phyloP scores from a whole-genome alignment of 1,140 invertebrate species.

The Yoshiicerus persimilis region DNA sequence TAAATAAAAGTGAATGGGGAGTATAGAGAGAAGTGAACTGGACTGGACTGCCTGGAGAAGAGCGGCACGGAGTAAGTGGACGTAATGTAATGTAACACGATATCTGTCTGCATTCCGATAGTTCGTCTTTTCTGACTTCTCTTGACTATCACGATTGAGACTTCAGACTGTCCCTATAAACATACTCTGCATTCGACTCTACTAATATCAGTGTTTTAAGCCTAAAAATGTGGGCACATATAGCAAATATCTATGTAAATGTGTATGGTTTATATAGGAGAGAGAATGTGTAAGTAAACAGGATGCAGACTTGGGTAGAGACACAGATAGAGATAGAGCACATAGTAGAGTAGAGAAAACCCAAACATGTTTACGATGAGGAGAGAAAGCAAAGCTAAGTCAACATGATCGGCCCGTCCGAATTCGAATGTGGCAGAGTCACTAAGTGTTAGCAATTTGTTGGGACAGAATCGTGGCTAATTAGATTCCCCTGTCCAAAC shows the following conservation, averaged over 20 bases:
- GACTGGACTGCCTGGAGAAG: not conserved
- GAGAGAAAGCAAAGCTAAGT: conserved; percentile 15
- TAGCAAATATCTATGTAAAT: not conserved
- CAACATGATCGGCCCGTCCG: conserved; percentile 17
- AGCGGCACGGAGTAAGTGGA: not conserved
- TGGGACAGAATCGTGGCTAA: conserved; percentile 38
- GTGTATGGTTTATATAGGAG: not conserved
- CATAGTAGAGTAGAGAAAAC: not conserved
- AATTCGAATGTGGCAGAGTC: conserved; percentile 25
- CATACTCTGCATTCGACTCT: not conserved
- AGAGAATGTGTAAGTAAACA: not conserved
- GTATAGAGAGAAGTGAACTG: not conserved
- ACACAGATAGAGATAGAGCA: not conserved
- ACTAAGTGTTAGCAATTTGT: conserved; percentile 41
- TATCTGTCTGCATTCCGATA: not conserved
- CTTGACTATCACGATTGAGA: not conserved
- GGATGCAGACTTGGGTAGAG: not conserved
- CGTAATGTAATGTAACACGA: conserved; percentile 3
- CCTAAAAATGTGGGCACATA: not conserved
- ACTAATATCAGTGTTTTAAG: not conserved
- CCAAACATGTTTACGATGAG: conserved; percentile 4
- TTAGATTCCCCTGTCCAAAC: conserved; percentile 36
- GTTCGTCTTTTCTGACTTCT: not conserved
- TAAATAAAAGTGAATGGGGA: not conserved
- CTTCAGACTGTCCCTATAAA: not conserved